Conservation (phyloP, 2,113 vertebrate genomes). For the Anolis carolinensis region DNA sequence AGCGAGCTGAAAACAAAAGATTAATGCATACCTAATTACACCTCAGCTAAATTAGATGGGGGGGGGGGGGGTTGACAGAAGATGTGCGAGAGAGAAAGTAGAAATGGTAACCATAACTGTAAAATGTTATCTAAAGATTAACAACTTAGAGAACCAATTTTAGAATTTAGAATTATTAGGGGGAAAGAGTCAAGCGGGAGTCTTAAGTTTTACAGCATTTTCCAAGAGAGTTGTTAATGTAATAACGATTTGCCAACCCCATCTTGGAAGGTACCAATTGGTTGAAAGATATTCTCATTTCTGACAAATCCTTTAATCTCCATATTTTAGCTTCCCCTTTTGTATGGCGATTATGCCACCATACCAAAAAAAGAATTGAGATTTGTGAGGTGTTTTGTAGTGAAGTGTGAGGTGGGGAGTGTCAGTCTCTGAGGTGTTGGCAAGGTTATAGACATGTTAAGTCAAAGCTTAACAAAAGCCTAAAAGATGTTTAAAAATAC, state of each 20-base stretch:
- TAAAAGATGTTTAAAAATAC: not conserved
- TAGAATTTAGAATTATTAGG: not conserved
- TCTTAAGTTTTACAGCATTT: not conserved
- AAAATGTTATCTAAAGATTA: not conserved
- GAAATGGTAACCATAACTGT: not conserved
- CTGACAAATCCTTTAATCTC: not conserved
- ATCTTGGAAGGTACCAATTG: not conserved
- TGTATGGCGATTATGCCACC: not conserved
- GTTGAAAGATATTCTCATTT: not conserved
- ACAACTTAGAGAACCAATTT: not conserved
- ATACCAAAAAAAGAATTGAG: no score
- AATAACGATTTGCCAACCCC: not conserved
- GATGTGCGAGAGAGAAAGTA: not conserved
- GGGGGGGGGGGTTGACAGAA: not conserved
- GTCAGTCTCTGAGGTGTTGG: not conserved
- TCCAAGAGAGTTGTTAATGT: not conserved
- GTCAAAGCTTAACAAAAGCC: not conserved
- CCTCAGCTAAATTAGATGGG: not conserved
- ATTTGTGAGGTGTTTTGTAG: not conserved
- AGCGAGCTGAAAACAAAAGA: slow-evolving; percentile 49
- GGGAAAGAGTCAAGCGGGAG: not conserved
- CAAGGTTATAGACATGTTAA: not conserved
- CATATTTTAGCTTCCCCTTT: not conserved
- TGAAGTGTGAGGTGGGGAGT: not conserved
- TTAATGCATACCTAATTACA: slow-evolving; percentile 46